A percentile compares a stretch with the other conserved stretches of the same genome.
Conservation (phyloP, 2,888 invertebrate genomes). For the Aporophyla nigra region DNA sequence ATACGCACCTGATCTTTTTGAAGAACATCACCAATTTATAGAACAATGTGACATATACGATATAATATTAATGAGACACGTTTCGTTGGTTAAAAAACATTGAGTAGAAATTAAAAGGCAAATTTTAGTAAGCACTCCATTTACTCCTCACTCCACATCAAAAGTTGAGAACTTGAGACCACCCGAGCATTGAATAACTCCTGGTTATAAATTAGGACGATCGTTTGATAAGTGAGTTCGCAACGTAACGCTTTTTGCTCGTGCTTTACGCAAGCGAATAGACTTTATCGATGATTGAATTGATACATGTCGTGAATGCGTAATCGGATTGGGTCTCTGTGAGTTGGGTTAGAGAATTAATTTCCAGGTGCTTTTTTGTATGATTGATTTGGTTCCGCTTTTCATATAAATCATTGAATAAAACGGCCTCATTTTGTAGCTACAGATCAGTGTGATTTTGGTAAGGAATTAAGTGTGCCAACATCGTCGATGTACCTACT, state of each 20-base stretch:
- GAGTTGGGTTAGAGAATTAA: constrained; percentile 55
- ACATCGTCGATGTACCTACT: not conserved
- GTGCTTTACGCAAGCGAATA: constrained; percentile 85
- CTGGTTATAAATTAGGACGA: constrained; percentile 89
- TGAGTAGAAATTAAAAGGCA: not conserved
- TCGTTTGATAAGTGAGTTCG: constrained; percentile 87
- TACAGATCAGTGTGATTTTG: not conserved
- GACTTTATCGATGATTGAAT: constrained; percentile 88
- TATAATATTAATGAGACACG: not conserved
- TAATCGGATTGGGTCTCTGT: constrained; percentile 72
- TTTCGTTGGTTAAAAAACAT: not conserved
- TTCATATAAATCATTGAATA: not conserved
- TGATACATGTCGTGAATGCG: constrained; percentile 85
- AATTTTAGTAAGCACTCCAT: constrained; percentile 11
- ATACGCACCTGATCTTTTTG: no score
- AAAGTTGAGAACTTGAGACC: constrained; percentile 73
- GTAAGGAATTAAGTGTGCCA: not conserved
- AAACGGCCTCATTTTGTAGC: not conserved
- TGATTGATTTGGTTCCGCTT: constrained; percentile 24
- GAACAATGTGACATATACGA: not conserved
- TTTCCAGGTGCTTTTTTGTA: constrained; percentile 27
- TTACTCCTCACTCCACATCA: constrained; percentile 37
- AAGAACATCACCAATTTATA: not conserved
- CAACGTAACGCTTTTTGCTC: constrained; percentile 83
- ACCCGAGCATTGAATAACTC: constrained; percentile 88